Evolutionary conservation across 2,797 vertebrate species (phyloP).

Genomic region (Cossypha caffra): DNA sequence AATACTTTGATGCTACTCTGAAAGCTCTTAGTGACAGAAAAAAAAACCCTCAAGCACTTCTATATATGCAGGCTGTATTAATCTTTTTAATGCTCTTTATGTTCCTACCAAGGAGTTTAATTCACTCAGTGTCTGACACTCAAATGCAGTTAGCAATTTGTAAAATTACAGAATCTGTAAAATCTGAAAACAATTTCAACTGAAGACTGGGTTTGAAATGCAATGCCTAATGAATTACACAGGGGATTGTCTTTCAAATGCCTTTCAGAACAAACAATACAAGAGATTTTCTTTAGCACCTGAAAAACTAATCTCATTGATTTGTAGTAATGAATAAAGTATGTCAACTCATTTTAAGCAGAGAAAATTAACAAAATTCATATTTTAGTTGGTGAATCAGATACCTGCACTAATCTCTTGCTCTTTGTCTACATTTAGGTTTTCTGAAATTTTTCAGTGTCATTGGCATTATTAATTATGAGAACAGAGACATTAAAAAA

Average conservation of each 20-base stretch:
- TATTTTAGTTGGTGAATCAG: background rate
- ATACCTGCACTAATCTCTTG: background rate
- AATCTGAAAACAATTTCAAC: slow-evolving; percentile 8
- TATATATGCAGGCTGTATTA: background rate
- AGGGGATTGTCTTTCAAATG: slow-evolving; percentile 6
- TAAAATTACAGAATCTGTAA: slow-evolving; percentile 25
- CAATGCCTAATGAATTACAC: background rate
- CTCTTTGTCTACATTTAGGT: background rate
- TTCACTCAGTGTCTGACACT: slow-evolving; percentile 12
- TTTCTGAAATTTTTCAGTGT: background rate
- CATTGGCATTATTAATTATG: background rate
- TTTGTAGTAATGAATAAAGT: slow-evolving; percentile 7
- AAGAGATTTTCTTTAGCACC: background rate
- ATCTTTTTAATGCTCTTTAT: slow-evolving; percentile 2
- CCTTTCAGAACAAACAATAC: background rate
- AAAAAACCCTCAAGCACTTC: background rate
- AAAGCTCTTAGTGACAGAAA: background rate
- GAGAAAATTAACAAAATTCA: slow-evolving; percentile 2
- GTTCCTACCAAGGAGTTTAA: slow-evolving; percentile 10
- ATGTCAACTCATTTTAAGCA: background rate
- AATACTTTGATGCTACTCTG: background rate
- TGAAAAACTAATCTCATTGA: background rate
- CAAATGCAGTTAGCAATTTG: slow-evolving; percentile 39
- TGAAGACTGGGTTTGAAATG: background rate
- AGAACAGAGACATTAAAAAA: background rate